phyloP scores from a whole-genome alignment of 2,797 vertebrate genomes.

The Morus bassanus region DNA sequence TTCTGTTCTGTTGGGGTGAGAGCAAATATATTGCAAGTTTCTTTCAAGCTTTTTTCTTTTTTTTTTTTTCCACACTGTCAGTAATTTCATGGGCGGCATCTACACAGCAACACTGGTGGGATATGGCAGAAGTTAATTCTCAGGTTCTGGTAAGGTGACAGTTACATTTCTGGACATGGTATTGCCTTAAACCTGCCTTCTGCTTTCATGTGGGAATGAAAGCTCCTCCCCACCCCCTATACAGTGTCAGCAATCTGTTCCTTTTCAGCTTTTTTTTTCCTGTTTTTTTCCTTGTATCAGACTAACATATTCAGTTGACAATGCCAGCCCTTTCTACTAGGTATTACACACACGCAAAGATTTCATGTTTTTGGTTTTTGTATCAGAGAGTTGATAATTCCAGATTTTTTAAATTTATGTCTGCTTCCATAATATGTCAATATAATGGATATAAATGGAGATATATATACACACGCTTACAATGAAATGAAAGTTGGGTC shows the following conservation, averaged over 20 bases:
- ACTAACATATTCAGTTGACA: background rate
- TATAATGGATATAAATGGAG: background rate
- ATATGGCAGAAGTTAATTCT: background rate
- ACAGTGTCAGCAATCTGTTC: background rate
- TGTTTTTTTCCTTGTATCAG: background rate
- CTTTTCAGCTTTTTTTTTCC: background rate
- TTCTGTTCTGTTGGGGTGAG: background rate
- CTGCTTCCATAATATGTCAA: background rate
- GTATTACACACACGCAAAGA: background rate
- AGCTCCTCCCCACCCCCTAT: background rate
- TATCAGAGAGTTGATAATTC: background rate
- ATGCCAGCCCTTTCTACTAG: background rate
- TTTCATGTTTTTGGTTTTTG: background rate
- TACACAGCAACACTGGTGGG: background rate
- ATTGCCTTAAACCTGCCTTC: background rate
- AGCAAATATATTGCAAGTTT: background rate
- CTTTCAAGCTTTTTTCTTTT: background rate
- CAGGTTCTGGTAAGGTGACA: background rate
- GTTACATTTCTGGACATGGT: background rate
- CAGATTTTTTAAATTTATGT: background rate
- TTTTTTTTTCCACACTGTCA: background rate
- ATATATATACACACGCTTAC: background rate
- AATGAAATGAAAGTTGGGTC: background rate
- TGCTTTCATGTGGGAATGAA: background rate
- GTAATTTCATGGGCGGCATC: background rate